Evolutionary conservation across 37 sponge, comb jelly and placozoan species (phyloP), one percentile per base, ranked within the genome.

Genomic region (Theonella swinhoei): DNA sequence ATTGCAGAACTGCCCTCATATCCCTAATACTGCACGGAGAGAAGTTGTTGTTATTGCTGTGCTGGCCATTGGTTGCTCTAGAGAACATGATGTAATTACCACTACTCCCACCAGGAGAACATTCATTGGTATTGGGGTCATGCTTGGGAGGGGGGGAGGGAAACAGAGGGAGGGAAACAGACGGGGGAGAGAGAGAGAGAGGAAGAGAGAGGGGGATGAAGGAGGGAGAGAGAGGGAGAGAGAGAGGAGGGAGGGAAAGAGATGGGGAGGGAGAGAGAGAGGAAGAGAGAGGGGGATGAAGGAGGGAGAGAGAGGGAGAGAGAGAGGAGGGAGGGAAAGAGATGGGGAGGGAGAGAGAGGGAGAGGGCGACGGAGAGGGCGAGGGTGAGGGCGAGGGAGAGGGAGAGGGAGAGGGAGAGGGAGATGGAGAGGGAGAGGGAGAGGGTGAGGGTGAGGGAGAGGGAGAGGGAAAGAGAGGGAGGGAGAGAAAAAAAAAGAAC

Each of bases 71-170:
- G 11, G 96, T 97, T 0, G 99, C 99, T 22, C 84, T 79, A 0
- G 90, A 77, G 66, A 93, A 99, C 99, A 99, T 99, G 83, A 99
- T 87, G 85, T 82, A 99, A 81, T 97, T 99, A 17, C 99, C 99
- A 20, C 47, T 79, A 3, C 39, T 24, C 28, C 72, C 41, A 8
- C 88, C 90, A 0, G 96, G 91, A 23, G 91, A 73, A 32, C 91
- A 90, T 14, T n/a, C 54, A 1, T 38, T 42, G n/a, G 66, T 36
- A 3, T 43, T 20, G 11, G 88, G 88, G 65, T 89, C 94, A 79
- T 94, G 90, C 78, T 88, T 34, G 20, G 36, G 1, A 8, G 75
- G 42, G 1, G 42, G 47, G 42, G 4, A 42, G 42, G 75, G 28
- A 9, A 4, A 42, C 2, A 42, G 28, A 42, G 4, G 75, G 42